Percentiles rank a stretch among this genome's conserved stretches.
Evolutionary conservation across 2,113 vertebrate genomes (phyloP).

Genomic region (Paratilapia polleni): DNA sequence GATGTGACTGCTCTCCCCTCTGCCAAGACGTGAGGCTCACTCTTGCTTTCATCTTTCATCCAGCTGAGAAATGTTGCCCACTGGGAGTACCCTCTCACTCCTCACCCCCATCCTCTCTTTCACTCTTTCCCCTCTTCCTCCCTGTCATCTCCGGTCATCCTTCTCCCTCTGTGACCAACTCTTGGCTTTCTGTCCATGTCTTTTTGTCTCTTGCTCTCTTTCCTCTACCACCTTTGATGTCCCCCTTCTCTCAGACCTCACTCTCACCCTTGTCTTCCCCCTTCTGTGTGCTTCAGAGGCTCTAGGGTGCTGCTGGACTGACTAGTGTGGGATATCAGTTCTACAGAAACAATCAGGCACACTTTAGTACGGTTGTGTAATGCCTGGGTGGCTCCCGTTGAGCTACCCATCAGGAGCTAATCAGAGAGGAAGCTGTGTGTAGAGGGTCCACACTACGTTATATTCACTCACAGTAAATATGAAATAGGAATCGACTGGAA

Average conservation of each 20-base stretch:
- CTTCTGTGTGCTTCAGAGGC: constrained; percentile 22
- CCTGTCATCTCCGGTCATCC: constrained; percentile 11
- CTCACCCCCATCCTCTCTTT: not conserved
- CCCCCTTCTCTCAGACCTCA: not conserved
- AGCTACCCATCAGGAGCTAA: constrained; percentile 7
- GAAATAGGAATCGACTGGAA: not conserved
- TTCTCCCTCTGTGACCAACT: constrained; percentile 14
- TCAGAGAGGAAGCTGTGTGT: not conserved
- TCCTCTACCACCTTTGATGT: not conserved
- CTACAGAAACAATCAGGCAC: constrained; percentile 15
- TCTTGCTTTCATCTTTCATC: constrained; percentile 3
- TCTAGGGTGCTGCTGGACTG: constrained; percentile 1
- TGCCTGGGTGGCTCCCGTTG: not conserved
- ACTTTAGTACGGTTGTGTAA: constrained; percentile 1
- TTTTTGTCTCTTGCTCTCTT: not conserved
- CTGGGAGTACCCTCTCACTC: not conserved
- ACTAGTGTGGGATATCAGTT: constrained; percentile 17
- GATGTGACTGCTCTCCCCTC: not conserved
- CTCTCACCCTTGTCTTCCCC: constrained; percentile 13
- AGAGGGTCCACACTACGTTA: not conserved
- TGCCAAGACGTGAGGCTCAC: constrained; percentile 1
- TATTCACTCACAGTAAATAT: not conserved
- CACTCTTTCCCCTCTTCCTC: not conserved
- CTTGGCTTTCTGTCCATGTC: constrained; percentile 1
- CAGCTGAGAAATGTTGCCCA: constrained; percentile 3